A percentile compares a stretch with the other conserved stretches of the same genome.
Evolutionary conservation across 2,113 vertebrate species (phyloP).

Genomic region (Archilochus colubris): DNA sequence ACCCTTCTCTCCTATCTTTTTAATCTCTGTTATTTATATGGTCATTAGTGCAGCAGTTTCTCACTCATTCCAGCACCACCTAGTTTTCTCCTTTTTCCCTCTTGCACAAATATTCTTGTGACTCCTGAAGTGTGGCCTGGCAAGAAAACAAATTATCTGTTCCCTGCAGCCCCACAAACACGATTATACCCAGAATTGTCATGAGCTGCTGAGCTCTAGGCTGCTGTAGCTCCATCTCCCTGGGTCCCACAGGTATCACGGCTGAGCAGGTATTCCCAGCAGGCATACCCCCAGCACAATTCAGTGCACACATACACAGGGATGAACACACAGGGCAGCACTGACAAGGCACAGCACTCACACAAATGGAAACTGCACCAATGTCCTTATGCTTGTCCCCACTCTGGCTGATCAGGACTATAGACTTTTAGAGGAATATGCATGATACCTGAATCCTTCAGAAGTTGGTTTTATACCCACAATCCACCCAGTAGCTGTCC

Average conservation of each 20-base stretch:
- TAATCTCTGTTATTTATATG: background rate
- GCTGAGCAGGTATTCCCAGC: background rate
- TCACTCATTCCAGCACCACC: background rate
- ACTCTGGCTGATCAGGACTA: background rate
- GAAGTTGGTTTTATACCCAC: background rate
- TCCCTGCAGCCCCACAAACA: background rate
- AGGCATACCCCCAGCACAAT: background rate
- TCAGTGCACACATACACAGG: rapidly evolving
- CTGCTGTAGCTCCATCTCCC: background rate
- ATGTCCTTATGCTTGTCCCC: background rate
- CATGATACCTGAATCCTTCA: background rate
- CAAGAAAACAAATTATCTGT: background rate
- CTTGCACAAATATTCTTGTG: background rate
- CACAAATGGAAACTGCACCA: rapidly evolving
- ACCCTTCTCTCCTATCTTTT: background rate
- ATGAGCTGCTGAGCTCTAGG: background rate
- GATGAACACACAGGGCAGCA: background rate
- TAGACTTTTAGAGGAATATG: background rate
- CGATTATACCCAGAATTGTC: background rate
- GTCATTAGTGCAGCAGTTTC: background rate
- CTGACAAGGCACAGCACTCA: background rate
- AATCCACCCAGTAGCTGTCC: background rate
- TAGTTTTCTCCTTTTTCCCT: background rate
- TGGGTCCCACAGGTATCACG: background rate
- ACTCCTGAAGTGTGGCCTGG: background rate